Conservation (phyloP, 1,140 invertebrate species). For the Bombus impatiens region DNA sequence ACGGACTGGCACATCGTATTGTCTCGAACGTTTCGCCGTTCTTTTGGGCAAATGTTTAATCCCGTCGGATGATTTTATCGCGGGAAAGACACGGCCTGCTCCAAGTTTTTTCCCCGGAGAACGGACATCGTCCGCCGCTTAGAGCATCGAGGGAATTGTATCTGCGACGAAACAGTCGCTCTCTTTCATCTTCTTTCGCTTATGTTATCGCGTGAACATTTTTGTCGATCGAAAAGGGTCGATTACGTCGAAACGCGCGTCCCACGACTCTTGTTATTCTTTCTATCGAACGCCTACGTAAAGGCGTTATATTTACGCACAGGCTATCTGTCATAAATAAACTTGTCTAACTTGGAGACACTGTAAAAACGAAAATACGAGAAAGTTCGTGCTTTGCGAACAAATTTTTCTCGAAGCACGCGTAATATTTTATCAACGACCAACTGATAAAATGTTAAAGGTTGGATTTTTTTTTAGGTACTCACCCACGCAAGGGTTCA, state of each 20-base stretch:
- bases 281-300: background rate
- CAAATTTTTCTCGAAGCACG: background rate
- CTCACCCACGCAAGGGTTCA: slow-evolving; percentile 96
- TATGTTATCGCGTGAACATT: background rate
- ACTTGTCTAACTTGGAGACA: background rate
- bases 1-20: background rate
- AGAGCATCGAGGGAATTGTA: background rate
- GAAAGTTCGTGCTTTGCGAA: background rate
- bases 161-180: background rate
- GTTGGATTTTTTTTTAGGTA: slow-evolving; percentile 40
- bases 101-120: too few species aligned
- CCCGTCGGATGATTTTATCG: slow-evolving; percentile 7
- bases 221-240: background rate
- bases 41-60: slow-evolving; percentile 13
- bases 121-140: background rate
- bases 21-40: background rate
- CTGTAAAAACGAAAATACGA: background rate
- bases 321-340: background rate
- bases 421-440: background rate
- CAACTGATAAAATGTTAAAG: too few species aligned
- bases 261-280: background rate
- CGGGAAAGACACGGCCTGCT: background rate
- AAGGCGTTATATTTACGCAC: background rate
- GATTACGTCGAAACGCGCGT: background rate
- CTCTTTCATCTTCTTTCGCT: background rate